Evolutionary conservation across 2,888 invertebrate species (phyloP).

Genomic region (Liodrosophila aerea): DNA sequence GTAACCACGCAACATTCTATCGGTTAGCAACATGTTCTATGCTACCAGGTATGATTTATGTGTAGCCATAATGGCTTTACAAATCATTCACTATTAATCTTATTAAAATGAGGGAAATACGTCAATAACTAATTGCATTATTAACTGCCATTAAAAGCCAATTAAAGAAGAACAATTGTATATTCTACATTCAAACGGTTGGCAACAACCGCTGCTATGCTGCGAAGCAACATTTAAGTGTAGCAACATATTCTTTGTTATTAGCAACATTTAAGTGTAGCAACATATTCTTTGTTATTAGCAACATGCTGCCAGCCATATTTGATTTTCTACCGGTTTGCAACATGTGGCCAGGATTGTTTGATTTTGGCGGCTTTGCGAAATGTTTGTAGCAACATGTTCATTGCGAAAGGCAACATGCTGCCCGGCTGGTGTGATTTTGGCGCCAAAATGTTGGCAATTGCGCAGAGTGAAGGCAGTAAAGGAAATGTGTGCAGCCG

Average conservation of each 20-base stretch:
- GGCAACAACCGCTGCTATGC: background rate
- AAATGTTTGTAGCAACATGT: too few species aligned
- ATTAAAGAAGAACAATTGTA: too few species aligned
- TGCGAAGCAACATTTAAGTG: background rate
- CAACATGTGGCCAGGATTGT: constrained; percentile 4
- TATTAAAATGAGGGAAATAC: too few species aligned
- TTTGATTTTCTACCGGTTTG: too few species aligned
- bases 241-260: background rate
- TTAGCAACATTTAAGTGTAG: background rate
- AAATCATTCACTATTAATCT: too few species aligned
- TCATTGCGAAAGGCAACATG: constrained; percentile 43
- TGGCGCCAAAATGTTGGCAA: constrained; percentile 54
- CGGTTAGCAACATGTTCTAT: too few species aligned
- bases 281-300: background rate
- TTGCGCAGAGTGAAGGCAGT: constrained; percentile 36
- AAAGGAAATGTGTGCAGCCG: constrained; percentile 24
- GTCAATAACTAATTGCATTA: too few species aligned
- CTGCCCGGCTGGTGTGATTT: constrained; percentile 33
- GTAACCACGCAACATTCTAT: background rate
- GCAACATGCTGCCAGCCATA: constrained; percentile 19
- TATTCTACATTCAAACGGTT: too few species aligned
- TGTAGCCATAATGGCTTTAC: too few species aligned
- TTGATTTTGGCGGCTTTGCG: too few species aligned
- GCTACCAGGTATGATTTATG: too few species aligned
- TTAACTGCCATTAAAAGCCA: too few species aligned